Evolutionary conservation across 2,113 vertebrate species (phyloP).

Genomic region (Xyrauchen texanus): DNA sequence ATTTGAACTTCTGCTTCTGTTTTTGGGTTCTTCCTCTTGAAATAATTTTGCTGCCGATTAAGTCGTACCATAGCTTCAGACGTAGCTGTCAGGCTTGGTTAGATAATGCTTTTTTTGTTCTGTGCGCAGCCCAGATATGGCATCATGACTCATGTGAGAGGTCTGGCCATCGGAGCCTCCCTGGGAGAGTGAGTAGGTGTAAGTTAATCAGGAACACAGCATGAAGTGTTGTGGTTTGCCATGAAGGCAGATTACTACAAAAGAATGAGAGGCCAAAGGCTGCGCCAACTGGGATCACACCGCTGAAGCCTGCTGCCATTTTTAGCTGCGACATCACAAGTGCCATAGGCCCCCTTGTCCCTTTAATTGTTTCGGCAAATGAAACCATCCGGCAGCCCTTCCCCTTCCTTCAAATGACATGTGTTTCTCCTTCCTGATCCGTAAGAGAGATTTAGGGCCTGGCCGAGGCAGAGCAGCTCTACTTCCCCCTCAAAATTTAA

Average conservation of each 20-base stretch:
- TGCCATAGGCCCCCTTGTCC: conserved; percentile 64
- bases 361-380: conserved; percentile 73
- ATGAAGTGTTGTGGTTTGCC: conserved; percentile 65
- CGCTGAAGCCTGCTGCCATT: conserved; percentile 62
- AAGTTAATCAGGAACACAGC: conserved; percentile 76
- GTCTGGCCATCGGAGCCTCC: conserved; percentile 63
- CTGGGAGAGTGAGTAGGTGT: conserved; percentile 69
- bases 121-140: conserved; percentile 54
- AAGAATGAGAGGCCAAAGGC: conserved; percentile 56
- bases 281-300: conserved; percentile 49
- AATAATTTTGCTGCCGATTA: conserved; percentile 54
- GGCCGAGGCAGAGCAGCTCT: conserved; percentile 36
- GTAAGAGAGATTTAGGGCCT: conserved; percentile 55
- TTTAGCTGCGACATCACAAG: conserved; percentile 70
- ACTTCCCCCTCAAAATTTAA: conserved; percentile 66
- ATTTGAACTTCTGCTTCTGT: conserved; percentile 33
- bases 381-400: conserved; percentile 60
- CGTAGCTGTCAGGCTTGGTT: conserved; percentile 40
- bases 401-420: conserved; percentile 54
- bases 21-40: conserved; percentile 25
- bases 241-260: conserved; percentile 66
- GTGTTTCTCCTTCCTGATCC: conserved; percentile 56
- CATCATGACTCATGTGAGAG: conserved; percentile 64
- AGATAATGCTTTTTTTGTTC: conserved; percentile 39
- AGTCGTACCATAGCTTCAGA: conserved; percentile 50